Evolutionary conservation across 2,113 vertebrate genomes (phyloP), one percentile per base, ranked within the genome.

Genomic region (Malurus melanocephalus): DNA sequence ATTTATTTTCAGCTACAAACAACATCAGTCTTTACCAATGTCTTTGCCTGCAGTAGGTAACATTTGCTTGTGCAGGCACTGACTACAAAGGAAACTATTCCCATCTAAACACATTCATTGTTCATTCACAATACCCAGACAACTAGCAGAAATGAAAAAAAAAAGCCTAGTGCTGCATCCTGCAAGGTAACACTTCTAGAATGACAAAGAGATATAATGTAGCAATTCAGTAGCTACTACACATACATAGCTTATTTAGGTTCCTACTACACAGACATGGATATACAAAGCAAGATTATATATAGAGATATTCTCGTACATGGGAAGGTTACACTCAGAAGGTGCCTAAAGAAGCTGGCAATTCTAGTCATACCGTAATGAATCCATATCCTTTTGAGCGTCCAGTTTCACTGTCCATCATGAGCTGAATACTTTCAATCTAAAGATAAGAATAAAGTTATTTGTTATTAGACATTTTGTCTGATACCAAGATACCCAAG

Each of bases 361-460:
- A 49, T 8, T 45, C 21, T 4, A 75, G 11, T 91, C 98, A 97
- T 97, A 99, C 99, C 21, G 99, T 99, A 96, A 99, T 99, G 94
- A 99, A 99, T 93, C 99, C 99, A 33, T 99, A 99, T 93, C 99
- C 99, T 96, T 99, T 99, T 13, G 99, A 99, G 49, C 98, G 97
- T 23, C 98, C 98, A 2, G 98, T 99, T 96, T 99, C 99, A 92
- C 98, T 99, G 93, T 99, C 99, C 98, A 99, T 99, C 99, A 99
- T 99, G 81, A 99, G 98, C 79, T 99, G 99, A 94, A 99, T 99
- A 93, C 98, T 99, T 95, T 99, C 99, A 90, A 99, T 99, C 99
- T 99, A 80, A 76, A 96, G 78, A 46, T 8, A 52, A 87, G 10
- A 92, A 79, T 8, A 78, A 60, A 69, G 4, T 11, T 53, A 45